phyloP scores from a whole-genome alignment of 1,140 invertebrate species.

The Mesaphorura yosii region DNA sequence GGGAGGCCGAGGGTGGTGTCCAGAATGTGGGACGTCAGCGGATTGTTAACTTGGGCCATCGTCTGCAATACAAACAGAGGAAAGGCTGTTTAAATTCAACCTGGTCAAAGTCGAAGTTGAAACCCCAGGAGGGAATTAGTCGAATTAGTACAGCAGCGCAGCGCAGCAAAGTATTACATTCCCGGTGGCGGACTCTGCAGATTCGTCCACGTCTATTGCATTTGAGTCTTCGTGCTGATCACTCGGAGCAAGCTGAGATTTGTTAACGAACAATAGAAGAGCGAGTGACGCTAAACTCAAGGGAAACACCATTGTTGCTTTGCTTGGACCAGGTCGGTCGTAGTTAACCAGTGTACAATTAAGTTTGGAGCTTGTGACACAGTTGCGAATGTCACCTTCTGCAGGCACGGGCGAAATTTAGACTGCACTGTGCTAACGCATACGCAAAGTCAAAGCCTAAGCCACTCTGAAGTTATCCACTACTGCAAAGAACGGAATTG shows the following conservation, averaged over 20 bases:
- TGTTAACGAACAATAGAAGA: neutral
- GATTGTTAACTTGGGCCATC: conserved; percentile 33
- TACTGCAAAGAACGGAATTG: too few species aligned
- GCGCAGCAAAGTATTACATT: neutral
- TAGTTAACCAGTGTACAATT: too few species aligned
- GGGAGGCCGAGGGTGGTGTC: conserved; percentile 17
- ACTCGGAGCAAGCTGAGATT: neutral
- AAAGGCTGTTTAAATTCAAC: neutral
- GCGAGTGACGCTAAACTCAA: neutral
- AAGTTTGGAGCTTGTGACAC: too few species aligned
- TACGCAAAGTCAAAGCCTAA: too few species aligned
- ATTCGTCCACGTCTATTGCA: neutral
- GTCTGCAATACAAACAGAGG: neutral
- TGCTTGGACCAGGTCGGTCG: too few species aligned
- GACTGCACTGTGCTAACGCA: too few species aligned
- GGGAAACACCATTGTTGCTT: neutral
- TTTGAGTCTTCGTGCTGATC: neutral
- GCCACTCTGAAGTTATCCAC: too few species aligned
- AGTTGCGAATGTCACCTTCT: too few species aligned
- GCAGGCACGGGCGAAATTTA: too few species aligned
- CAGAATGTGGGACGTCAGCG: conserved; percentile 48
- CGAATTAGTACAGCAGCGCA: neutral
- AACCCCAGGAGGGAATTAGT: neutral
- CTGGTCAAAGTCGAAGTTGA: neutral
- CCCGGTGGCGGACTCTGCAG: neutral